Conservation (phyloP, 2,797 vertebrate species). For the Chromis chromis region DNA sequence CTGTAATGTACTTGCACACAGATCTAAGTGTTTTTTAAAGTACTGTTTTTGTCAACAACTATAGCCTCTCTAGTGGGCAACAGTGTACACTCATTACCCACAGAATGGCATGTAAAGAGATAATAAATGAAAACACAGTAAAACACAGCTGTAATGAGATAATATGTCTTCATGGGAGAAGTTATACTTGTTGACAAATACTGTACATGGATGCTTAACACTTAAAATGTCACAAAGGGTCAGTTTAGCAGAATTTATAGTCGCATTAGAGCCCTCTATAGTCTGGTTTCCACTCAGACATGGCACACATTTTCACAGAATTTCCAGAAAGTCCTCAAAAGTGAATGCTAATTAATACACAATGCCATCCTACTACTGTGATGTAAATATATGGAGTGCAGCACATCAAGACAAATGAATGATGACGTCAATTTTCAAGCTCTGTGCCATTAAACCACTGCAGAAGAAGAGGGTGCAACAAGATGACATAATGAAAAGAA, state of each 20-base stretch:
- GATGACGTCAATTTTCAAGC: background rate
- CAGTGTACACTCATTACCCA: background rate
- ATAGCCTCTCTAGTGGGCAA: background rate
- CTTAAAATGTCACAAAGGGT: slow-evolving; percentile 13
- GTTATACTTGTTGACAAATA: background rate
- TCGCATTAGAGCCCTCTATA: slow-evolving; percentile 6
- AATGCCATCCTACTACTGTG: too few species aligned
- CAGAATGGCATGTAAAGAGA: background rate
- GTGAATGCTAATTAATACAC: too few species aligned
- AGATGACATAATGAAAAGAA: background rate
- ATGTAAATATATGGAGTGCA: background rate
- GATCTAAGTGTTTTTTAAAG: background rate
- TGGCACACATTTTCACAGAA: background rate
- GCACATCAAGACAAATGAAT: background rate
- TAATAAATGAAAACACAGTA: slow-evolving; percentile 8
- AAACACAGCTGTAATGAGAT: slow-evolving; percentile 3
- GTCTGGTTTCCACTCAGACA: background rate
- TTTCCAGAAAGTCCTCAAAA: background rate
- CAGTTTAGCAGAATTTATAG: slow-evolving; percentile 16
- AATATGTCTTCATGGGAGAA: background rate
- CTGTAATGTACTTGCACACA: background rate
- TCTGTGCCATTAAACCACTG: background rate
- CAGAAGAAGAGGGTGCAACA: background rate
- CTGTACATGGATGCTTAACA: background rate
- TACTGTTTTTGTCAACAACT: slow-evolving; percentile 1